Evolutionary conservation across 2,888 invertebrate species (phyloP), one percentile per base, ranked within the genome.

Genomic region (Thymelicus acteon): DNA sequence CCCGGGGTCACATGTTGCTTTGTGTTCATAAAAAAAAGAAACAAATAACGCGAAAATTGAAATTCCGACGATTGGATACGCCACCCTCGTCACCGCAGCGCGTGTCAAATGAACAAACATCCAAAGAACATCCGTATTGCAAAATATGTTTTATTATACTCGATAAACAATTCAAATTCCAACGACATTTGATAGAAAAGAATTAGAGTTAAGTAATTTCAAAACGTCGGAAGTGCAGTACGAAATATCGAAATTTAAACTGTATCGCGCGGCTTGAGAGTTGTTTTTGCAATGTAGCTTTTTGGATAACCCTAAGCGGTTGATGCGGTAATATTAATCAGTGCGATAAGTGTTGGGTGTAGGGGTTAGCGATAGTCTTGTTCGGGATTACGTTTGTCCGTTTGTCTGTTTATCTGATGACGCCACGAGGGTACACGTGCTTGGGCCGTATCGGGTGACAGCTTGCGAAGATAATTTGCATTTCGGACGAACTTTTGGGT

Each of bases 21-120:
- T 81, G 86, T 86, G 86, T 83, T 86, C 85, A 85, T 80, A 19
- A 85, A 84, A 85, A 54, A 82, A 80, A 72, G 74, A 75, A 83
- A 84, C 80, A 85, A 83, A 87, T 83, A 82, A 80, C 77, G 80
- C 82, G 83, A 88, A 88, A 86, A 86, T 85, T 85, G 82, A 84
- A 83, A 86, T 82, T 78, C 81, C 79, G 76, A 80, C 79, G 79
- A 86, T 85, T 85, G 85, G 83, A 82, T 83, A 82, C 79, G 82
- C 78, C 76, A 75, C 78, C 77, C 77, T 86, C 85, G 71, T 72
- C 78, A 69, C 61, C 47, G 37, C 58, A 72, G 72, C 82, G 82
- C 82, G 82, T 85, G 86, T 86, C 88, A 86, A 85, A 85, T 81
- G 80, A 80, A 80, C 81, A 81, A 83, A 83, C 75, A 78, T 77